A percentile compares a stretch with the other conserved stretches of the same genome.
These are phyloP conservation scores for Sinotaia quadrata DNA, from an alignment of 2,888 invertebrate genomes.

Conservation along the genomic window DNA sequence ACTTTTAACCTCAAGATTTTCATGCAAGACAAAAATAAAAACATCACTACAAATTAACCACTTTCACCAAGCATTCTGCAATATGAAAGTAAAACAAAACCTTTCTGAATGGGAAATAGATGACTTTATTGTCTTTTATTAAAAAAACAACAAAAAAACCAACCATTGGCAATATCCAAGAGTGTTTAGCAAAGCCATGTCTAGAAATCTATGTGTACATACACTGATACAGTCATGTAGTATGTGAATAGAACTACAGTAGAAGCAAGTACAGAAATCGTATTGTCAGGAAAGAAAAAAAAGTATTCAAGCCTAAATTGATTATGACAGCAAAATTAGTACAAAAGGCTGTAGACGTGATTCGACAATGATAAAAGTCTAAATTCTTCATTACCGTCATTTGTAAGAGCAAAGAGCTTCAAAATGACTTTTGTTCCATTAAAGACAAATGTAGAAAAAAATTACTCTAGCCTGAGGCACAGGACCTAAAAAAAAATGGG, in stretches of 20 bases:
- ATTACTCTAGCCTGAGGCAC: conserved; percentile 4
- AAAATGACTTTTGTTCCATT: too few species aligned
- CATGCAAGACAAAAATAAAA: too few species aligned
- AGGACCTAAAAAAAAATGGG: conserved; percentile 3
- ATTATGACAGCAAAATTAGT: too few species aligned
- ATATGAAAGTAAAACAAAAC: too few species aligned
- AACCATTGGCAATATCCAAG: conserved; percentile 40
- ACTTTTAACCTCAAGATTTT: too few species aligned
- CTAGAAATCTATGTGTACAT: conserved; percentile 35
- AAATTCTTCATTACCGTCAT: too few species aligned
- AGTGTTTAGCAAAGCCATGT: conserved; percentile 34
- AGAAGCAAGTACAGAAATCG: conserved; percentile 29
- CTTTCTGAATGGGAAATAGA: conserved; percentile 39
- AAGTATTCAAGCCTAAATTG: conserved; percentile 23
- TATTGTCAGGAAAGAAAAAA: too few species aligned
- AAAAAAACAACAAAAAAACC: conserved; percentile 29
- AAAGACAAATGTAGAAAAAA: neutral
- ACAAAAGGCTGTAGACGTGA: too few species aligned
- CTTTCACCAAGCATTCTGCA: too few species aligned
- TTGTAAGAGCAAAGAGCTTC: too few species aligned
- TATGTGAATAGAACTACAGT: conserved; percentile 29
- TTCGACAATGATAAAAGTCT: too few species aligned
- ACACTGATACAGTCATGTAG: conserved; percentile 32
- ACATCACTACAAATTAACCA: too few species aligned
- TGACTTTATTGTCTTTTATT: conserved; percentile 38